Evolutionary conservation across 2,888 invertebrate genomes (phyloP).

Genomic region (Vesta saturnalis): DNA sequence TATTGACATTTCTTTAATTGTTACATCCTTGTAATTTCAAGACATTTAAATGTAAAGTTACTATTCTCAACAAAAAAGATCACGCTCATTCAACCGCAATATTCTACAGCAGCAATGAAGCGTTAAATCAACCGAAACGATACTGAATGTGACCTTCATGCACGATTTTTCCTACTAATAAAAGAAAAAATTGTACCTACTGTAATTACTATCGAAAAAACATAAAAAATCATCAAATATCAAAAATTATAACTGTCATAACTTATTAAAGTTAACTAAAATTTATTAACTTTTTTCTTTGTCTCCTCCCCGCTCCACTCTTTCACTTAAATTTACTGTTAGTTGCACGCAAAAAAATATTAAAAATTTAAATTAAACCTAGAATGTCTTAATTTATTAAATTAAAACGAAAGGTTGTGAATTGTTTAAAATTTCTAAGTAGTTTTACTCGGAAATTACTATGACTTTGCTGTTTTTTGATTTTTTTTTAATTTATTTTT

Average conservation of each 20-base stretch:
- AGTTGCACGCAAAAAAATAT: background rate
- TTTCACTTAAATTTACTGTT: no score
- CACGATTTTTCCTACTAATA: slow-evolving; percentile 27
- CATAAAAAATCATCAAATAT: no score
- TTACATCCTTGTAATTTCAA: background rate
- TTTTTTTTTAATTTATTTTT: background rate
- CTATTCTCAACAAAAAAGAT: slow-evolving; percentile 13
- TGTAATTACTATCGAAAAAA: no score
- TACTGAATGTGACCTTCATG: slow-evolving; percentile 33
- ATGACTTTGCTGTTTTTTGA: background rate
- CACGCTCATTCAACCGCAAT: slow-evolving; percentile 13
- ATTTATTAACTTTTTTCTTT: no score
- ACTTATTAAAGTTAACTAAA: no score
- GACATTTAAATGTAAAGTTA: background rate
- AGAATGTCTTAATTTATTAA: background rate
- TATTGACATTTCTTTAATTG: no score
- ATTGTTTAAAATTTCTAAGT: slow-evolving; percentile 1
- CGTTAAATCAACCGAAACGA: slow-evolving; percentile 29
- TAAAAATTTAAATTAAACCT: background rate
- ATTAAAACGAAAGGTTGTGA: no score
- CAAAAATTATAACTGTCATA: no score
- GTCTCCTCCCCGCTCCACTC: no score
- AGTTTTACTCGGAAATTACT: background rate
- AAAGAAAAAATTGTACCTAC: background rate
- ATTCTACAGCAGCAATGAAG: slow-evolving; percentile 20